Conservation (phyloP, 1,140 invertebrate species). For the Stegodyphus dumicola region DNA sequence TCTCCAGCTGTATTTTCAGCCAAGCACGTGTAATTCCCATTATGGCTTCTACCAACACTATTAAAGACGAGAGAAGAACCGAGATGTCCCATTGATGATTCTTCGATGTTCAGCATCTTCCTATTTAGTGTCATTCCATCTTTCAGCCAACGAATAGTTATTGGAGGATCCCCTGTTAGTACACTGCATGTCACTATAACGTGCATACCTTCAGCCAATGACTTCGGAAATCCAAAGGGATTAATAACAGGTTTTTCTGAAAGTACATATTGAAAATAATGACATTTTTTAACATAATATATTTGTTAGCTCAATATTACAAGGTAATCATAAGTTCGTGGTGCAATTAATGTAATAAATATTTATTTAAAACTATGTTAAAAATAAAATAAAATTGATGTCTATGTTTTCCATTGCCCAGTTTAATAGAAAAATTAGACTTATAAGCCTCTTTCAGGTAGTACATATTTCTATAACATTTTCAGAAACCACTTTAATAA, state of each 20-base stretch:
- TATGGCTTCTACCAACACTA: constrained; percentile 66
- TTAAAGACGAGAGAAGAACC: constrained; percentile 67
- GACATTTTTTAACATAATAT: too few species aligned
- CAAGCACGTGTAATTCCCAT: constrained; percentile 78
- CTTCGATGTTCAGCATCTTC: constrained; percentile 70
- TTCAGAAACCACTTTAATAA: too few species aligned
- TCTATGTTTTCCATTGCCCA: too few species aligned
- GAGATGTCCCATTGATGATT: constrained; percentile 58
- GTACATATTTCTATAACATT: too few species aligned
- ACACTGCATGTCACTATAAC: constrained; percentile 86
- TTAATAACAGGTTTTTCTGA: constrained; percentile 65
- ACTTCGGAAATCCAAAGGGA: constrained; percentile 72
- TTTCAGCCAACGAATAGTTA: constrained; percentile 82
- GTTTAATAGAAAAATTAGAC: too few species aligned
- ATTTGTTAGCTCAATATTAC: too few species aligned
- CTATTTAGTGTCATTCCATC: constrained; percentile 69
- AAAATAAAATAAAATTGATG: too few species aligned
- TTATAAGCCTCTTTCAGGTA: too few species aligned
- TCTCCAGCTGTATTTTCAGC: constrained; percentile 77
- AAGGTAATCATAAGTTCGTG: too few species aligned
- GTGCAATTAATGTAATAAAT: too few species aligned
- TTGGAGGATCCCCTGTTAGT: constrained; percentile 81
- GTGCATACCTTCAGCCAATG: constrained; percentile 83
- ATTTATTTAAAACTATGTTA: too few species aligned
- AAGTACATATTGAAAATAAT: background rate